Conservation (phyloP, 2,888 invertebrate genomes). For the Calephelis perditalis region DNA sequence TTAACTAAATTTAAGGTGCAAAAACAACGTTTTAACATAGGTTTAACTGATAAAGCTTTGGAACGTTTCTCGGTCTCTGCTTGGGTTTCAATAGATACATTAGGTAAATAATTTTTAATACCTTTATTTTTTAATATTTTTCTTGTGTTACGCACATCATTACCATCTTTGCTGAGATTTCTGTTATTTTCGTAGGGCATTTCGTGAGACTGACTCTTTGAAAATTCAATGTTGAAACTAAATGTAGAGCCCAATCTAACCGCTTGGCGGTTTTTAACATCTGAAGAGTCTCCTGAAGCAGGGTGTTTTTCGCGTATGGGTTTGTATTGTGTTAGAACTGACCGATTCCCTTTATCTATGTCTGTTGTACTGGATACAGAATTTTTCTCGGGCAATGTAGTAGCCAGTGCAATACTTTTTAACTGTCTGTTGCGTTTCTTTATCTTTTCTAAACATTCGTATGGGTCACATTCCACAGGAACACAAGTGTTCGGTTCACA, state of each 20-base stretch:
- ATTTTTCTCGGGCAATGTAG: not conserved
- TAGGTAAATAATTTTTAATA: constrained; percentile 22
- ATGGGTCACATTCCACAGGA: constrained; percentile 37
- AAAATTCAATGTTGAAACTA: constrained; percentile 34
- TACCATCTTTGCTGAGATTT: too few relatives aligned
- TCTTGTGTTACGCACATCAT: not conserved
- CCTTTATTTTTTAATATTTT: constrained; percentile 19
- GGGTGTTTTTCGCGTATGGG: not conserved
- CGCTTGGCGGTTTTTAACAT: constrained; percentile 3
- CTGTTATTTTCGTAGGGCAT: not conserved
- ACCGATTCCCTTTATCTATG: not conserved
- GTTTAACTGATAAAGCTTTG: constrained; percentile 31
- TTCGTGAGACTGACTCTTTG: constrained; percentile 22
- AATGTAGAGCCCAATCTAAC: constrained; percentile 30
- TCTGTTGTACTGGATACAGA: not conserved
- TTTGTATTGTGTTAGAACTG: not conserved
- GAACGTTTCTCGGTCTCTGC: constrained; percentile 24
- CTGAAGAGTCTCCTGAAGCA: constrained; percentile 2
- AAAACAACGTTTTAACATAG: constrained; percentile 40
- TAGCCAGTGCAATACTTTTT: constrained; percentile 1
- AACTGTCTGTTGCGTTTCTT: constrained; percentile 23
- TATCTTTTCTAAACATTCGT: constrained; percentile 36
- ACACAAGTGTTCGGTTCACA: constrained; percentile 38
- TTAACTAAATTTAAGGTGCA: constrained; percentile 39
- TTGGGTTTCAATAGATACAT: constrained; percentile 27